These are phyloP conservation scores for Acrobeloides nanus DNA, from an alignment of 2,888 invertebrate genomes.

Conservation along the genomic window DNA sequence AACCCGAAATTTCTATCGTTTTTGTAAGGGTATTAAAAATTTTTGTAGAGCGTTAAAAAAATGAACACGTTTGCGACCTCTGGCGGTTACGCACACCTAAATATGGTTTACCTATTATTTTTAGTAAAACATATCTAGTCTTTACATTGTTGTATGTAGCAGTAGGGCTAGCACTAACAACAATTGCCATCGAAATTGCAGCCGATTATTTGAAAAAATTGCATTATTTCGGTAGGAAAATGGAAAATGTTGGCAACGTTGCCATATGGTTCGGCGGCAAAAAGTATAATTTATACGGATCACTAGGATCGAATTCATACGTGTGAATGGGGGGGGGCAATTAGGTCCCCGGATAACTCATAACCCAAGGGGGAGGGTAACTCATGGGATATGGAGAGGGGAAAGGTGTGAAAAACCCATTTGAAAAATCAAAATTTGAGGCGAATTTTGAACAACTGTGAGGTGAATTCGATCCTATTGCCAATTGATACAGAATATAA, in stretches of 20 bases:
- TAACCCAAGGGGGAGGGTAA: too few relatives aligned
- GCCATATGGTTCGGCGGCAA: constrained; percentile 50
- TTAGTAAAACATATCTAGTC: constrained; percentile 24
- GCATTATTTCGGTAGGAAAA: constrained; percentile 47
- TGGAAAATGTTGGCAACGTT: constrained; percentile 47
- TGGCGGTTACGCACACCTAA: constrained; percentile 2
- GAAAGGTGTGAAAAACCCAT: neutral
- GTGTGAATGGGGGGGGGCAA: too few relatives aligned
- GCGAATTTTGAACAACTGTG: too few relatives aligned
- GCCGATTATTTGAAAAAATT: constrained; percentile 44
- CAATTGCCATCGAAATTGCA: constrained; percentile 50
- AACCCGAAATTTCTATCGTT: neutral
- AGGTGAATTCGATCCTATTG: too few relatives aligned
- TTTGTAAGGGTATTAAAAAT: neutral
- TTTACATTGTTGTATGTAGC: constrained; percentile 44
- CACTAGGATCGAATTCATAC: too few relatives aligned
- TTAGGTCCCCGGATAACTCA: too few relatives aligned
- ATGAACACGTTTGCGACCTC: neutral
- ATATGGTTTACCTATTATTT: constrained; percentile 6
- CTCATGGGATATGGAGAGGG: too few relatives aligned
- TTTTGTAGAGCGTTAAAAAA: constrained; percentile 2
- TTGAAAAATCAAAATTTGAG: neutral
- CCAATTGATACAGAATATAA: too few relatives aligned
- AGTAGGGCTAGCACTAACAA: constrained; percentile 45
- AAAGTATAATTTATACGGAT: too few relatives aligned